A percentile compares a stretch with the other conserved stretches of the same genome.
Conservation (phyloP, 1,140 invertebrate genomes). For the Teleogryllus occipitalis region DNA sequence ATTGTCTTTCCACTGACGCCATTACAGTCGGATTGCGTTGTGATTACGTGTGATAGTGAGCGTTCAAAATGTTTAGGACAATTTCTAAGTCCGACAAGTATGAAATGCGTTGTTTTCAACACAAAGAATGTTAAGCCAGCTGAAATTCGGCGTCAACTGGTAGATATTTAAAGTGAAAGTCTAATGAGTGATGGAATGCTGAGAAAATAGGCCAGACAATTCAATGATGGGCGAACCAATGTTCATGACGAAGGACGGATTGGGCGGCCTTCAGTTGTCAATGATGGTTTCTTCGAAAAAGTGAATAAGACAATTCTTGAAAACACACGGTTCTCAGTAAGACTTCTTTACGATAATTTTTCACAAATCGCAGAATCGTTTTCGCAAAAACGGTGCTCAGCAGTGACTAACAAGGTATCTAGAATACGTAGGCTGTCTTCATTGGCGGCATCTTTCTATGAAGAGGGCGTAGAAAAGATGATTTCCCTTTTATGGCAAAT, state of each 20-base stretch:
- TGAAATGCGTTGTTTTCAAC: too few relatives aligned
- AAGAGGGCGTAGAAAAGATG: constrained; percentile 8
- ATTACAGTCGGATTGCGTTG: constrained; percentile 9
- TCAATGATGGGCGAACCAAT: background rate
- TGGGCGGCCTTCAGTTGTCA: too few relatives aligned
- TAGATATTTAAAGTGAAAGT: too few relatives aligned
- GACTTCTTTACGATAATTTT: too few relatives aligned
- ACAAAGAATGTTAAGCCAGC: too few relatives aligned
- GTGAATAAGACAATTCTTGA: background rate
- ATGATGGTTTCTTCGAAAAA: background rate
- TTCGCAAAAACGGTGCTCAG: background rate
- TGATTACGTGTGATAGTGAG: background rate
- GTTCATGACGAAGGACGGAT: background rate
- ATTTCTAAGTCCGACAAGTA: background rate
- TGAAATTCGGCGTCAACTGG: too few relatives aligned
- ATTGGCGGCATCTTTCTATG: background rate
- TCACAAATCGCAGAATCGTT: too few relatives aligned
- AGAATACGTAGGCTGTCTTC: too few relatives aligned
- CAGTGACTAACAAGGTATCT: too few relatives aligned
- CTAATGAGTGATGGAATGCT: too few relatives aligned
- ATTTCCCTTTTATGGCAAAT: background rate
- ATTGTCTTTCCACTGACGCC: background rate
- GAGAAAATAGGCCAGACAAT: background rate
- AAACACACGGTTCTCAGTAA: too few relatives aligned
- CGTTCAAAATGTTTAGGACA: constrained; percentile 9